These are phyloP conservation scores for Notarius lentiginosus DNA, from an alignment of 2,113 vertebrate genomes.

Conservation along the genomic window DNA sequence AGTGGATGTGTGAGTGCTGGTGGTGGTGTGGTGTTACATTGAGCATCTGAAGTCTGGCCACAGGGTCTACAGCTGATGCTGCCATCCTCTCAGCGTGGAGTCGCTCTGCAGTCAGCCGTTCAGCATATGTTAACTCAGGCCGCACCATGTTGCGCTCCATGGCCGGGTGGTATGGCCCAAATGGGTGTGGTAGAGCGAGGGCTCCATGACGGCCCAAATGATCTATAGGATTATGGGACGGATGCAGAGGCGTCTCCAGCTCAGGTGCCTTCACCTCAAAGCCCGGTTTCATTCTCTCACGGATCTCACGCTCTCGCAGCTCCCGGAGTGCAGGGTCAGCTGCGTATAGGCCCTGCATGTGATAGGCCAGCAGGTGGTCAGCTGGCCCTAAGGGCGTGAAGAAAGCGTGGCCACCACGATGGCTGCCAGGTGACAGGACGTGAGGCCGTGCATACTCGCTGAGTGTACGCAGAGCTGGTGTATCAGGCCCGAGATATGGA, in stretches of 20 bases:
- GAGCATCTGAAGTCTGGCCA: slow-evolving; percentile 95
- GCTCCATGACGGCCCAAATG: slow-evolving; percentile 92
- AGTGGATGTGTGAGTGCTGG: slow-evolving; percentile 99
- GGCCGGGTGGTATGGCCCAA: slow-evolving; percentile 89
- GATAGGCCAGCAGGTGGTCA: slow-evolving; percentile 91
- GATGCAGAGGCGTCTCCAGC: slow-evolving; percentile 84
- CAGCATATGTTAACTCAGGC: slow-evolving; percentile 93
- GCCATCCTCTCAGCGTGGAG: slow-evolving; percentile 98
- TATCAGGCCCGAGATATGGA: slow-evolving; percentile 94
- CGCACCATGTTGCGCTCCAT: slow-evolving; percentile 90
- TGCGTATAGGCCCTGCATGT: slow-evolving; percentile 92
- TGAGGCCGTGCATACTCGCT: slow-evolving; percentile 97
- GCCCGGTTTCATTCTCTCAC: slow-evolving; percentile 97
- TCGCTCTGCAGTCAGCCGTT: slow-evolving; percentile 91
- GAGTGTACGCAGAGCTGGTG: slow-evolving; percentile 92
- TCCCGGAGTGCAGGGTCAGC: slow-evolving; percentile 89
- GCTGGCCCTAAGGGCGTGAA: slow-evolving; percentile 91
- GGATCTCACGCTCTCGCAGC: slow-evolving; percentile 87
- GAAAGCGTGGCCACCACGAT: slow-evolving; percentile 87
- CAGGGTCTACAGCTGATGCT: slow-evolving; percentile 87
- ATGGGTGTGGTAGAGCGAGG: slow-evolving; percentile 88
- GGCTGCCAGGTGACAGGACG: slow-evolving; percentile 96
- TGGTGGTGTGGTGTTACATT: slow-evolving; percentile 98
- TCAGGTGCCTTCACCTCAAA: slow-evolving; percentile 96
- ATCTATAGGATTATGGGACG: slow-evolving; percentile 93